Percentiles rank a stretch among this genome's conserved stretches.
Evolutionary conservation across 2,113 vertebrate genomes (phyloP).

Genomic region (Nothobranchius furzeri): DNA sequence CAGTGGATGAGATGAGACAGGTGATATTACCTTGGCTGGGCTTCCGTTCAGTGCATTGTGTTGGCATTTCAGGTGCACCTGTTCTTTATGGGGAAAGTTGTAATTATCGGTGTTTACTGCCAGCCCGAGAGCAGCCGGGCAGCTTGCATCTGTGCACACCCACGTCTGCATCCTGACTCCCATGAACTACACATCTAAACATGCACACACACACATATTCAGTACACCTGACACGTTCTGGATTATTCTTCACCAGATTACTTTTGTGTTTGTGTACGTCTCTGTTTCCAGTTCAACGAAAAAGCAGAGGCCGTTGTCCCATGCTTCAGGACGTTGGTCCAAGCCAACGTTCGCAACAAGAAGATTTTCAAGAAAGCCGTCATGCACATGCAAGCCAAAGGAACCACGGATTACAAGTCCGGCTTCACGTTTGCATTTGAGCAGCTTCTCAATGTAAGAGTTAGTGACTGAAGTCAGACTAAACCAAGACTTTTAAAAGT

Average conservation of each 20-base stretch:
- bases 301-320: constrained; percentile 93
- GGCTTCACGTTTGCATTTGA: constrained; percentile 98
- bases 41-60: constrained; percentile 53
- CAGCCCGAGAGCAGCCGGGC: constrained; percentile 56
- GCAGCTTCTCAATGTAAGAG: constrained; percentile 96
- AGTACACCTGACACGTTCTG: not conserved
- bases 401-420: constrained; percentile 98
- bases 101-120: constrained; percentile 72
- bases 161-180: constrained; percentile 36
- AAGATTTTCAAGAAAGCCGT: constrained; percentile 97
- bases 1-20: constrained; percentile 72
- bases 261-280: constrained; percentile 20
- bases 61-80: constrained; percentile 72
- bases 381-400: constrained; percentile 93
- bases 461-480: not conserved
- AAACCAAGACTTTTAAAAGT: no score
- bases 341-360: constrained; percentile 97
- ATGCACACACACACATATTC: constrained; percentile 8
- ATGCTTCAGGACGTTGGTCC: constrained; percentile 95
- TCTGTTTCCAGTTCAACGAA: constrained; percentile 88
- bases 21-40: constrained; percentile 72
- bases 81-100: constrained; percentile 73
- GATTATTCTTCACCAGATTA: not conserved
- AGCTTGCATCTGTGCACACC: constrained; percentile 64
- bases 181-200: constrained; percentile 8